A percentile compares a stretch with the other conserved stretches of the same genome.
These are phyloP conservation scores for Aplochiton taeniatus DNA, from an alignment of 2,797 vertebrate genomes.

Conservation along the genomic window DNA sequence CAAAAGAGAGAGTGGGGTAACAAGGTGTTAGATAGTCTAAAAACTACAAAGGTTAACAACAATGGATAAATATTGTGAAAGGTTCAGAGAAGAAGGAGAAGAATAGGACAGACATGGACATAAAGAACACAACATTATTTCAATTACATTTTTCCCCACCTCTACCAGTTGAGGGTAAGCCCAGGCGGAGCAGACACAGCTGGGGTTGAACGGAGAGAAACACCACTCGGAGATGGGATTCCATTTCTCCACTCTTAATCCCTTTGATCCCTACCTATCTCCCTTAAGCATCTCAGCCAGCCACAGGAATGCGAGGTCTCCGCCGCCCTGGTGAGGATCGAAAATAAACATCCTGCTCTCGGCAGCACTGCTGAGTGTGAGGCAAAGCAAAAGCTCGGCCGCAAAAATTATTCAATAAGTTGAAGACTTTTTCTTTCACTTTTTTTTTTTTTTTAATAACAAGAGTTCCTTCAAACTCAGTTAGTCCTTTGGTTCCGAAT, in stretches of 20 bases:
- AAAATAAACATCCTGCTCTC: constrained; percentile 55
- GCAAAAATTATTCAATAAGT: constrained; percentile 43
- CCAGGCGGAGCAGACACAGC: constrained; percentile 19
- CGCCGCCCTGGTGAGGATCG: constrained; percentile 17
- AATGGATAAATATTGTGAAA: no score
- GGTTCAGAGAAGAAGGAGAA: background rate
- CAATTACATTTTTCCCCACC: constrained; percentile 17
- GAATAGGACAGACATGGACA: background rate
- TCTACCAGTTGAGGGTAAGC: constrained; percentile 9
- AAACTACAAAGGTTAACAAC: background rate
- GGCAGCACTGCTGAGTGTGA: constrained; percentile 21
- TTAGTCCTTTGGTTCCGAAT: no score
- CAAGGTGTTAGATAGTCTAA: constrained; percentile 11
- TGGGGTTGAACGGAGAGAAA: constrained; percentile 6
- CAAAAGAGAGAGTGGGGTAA: background rate
- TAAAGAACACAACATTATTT: constrained; percentile 1
- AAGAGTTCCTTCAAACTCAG: constrained; percentile 40
- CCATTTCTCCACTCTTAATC: constrained; percentile 28
- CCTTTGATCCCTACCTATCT: constrained; percentile 45
- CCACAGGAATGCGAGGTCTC: constrained; percentile 35
- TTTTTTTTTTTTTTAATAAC: constrained; percentile 48
- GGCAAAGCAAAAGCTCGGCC: no score
- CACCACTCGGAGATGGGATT: constrained; percentile 25
- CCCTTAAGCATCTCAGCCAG: constrained; percentile 19
- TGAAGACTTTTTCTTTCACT: constrained; percentile 56